A percentile compares a stretch with the other conserved stretches of the same genome.
phyloP scores from a whole-genome alignment of 2,888 invertebrate species.

The Drosophila glabriapex region DNA sequence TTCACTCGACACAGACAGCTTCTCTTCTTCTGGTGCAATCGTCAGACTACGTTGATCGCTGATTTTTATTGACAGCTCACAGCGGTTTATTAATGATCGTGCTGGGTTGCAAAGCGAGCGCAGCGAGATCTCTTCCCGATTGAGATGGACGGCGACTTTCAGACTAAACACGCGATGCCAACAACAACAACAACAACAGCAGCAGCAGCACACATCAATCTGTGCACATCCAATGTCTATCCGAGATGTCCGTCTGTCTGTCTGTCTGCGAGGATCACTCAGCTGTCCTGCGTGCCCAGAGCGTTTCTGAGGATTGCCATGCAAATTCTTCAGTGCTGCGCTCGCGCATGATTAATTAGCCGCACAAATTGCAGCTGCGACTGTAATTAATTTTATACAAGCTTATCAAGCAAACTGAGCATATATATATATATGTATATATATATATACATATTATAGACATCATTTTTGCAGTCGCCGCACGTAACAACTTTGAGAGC shows the following conservation, averaged over 20 bases:
- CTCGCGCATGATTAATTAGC: constrained; percentile 69
- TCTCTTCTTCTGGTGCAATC: constrained; percentile 1
- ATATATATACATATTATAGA: neutral
- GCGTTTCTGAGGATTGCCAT: constrained; percentile 31
- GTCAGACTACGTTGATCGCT: constrained; percentile 49
- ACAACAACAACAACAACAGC: neutral
- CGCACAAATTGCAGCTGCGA: constrained; percentile 68
- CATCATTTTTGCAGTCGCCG: constrained; percentile 16
- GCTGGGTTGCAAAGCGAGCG: constrained; percentile 57
- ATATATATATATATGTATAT: neutral
- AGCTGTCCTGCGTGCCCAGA: constrained; percentile 56
- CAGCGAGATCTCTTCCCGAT: constrained; percentile 9
- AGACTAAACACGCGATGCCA: constrained; percentile 62
- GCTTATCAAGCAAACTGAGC: constrained; percentile 25
- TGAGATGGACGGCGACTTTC: constrained; percentile 20
- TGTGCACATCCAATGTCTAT: constrained; percentile 45
- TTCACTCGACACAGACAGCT: constrained; percentile 8
- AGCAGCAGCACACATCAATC: constrained; percentile 69
- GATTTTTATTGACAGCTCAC: constrained; percentile 84
- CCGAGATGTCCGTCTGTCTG: constrained; percentile 38
- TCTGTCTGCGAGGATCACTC: constrained; percentile 57
- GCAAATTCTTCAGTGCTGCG: constrained; percentile 54
- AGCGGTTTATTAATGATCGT: constrained; percentile 84
- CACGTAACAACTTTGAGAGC: constrained; percentile 25
- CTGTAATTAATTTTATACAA: constrained; percentile 71